These are phyloP conservation scores for Yponomeuta malinellus DNA, from an alignment of 2,888 invertebrate genomes.

Conservation along the genomic window DNA sequence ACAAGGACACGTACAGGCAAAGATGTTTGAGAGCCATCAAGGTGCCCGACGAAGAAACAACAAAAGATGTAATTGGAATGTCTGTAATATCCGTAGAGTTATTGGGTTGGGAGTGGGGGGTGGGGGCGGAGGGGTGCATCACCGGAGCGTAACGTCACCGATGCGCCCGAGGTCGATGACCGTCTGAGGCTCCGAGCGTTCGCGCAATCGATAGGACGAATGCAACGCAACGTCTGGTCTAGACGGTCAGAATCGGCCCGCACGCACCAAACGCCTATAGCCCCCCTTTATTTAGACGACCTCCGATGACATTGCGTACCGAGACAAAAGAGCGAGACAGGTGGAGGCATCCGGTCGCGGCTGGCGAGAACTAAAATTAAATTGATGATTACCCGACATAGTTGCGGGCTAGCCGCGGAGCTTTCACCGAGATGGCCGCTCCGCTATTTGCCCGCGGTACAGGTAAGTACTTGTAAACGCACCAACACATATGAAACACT, in stretches of 20 bases:
- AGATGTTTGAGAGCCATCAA: slow-evolving; percentile 24
- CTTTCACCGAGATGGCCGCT: slow-evolving; percentile 53
- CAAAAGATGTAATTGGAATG: slow-evolving; percentile 1
- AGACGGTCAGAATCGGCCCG: slow-evolving; percentile 44
- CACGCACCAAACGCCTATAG: slow-evolving; percentile 41
- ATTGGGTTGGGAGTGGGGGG: slow-evolving; percentile 26
- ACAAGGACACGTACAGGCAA: slow-evolving; percentile 24
- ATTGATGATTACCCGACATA: slow-evolving; percentile 46
- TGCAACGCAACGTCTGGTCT: slow-evolving; percentile 70
- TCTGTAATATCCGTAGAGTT: slow-evolving; percentile 54
- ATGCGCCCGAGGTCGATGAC: slow-evolving; percentile 71
- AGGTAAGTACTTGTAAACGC: background rate
- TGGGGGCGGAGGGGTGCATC: slow-evolving; percentile 57
- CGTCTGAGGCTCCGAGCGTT: slow-evolving; percentile 53
- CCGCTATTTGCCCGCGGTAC: slow-evolving; percentile 4
- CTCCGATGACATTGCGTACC: slow-evolving; percentile 69
- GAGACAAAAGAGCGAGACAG: slow-evolving; percentile 72
- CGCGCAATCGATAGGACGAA: slow-evolving; percentile 71
- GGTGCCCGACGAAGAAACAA: background rate
- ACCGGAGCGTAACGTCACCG: slow-evolving; percentile 73
- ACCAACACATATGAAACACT: slow-evolving; percentile 27
- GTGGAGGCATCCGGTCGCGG: slow-evolving; percentile 51
- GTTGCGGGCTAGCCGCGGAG: slow-evolving; percentile 40
- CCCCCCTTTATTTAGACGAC: slow-evolving; percentile 72
- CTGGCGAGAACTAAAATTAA: slow-evolving; percentile 57